phyloP scores from a whole-genome alignment of 2,888 invertebrate species.

The Cantharis rustica region DNA sequence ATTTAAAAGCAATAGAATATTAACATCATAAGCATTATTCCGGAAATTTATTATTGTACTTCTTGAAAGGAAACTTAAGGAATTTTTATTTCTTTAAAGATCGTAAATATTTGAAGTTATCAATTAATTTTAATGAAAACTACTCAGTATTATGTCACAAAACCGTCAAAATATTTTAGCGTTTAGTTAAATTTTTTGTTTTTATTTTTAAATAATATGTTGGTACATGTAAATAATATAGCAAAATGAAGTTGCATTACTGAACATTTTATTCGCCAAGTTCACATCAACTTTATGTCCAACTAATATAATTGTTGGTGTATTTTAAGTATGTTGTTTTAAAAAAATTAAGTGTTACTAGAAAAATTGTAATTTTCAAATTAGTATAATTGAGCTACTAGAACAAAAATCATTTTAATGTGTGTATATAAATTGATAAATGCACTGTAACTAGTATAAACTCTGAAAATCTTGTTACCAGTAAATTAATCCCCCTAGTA shows the following conservation, averaged over 20 bases:
- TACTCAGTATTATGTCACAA: neutral
- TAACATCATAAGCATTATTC: neutral
- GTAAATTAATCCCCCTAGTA: constrained; percentile 24
- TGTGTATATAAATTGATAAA: neutral
- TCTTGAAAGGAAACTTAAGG: neutral
- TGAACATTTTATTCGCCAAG: neutral
- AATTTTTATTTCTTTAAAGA: neutral
- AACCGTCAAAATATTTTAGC: no score
- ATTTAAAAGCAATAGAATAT: neutral
- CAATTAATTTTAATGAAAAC: no score
- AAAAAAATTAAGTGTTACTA: neutral
- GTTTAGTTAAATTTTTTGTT: no score
- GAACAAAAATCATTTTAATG: neutral
- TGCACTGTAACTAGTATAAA: constrained; percentile 5
- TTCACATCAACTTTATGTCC: neutral
- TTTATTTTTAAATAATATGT: no score
- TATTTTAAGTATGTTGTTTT: neutral
- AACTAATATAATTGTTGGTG: neutral
- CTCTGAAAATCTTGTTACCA: constrained; percentile 19
- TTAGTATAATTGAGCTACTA: neutral
- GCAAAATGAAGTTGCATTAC: neutral
- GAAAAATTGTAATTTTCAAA: neutral
- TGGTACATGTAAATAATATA: no score
- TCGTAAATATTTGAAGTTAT: neutral
- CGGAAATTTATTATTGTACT: neutral